These are phyloP conservation scores for Dryobotodes eremita DNA, from an alignment of 2,888 invertebrate genomes.

Conservation along the genomic window DNA sequence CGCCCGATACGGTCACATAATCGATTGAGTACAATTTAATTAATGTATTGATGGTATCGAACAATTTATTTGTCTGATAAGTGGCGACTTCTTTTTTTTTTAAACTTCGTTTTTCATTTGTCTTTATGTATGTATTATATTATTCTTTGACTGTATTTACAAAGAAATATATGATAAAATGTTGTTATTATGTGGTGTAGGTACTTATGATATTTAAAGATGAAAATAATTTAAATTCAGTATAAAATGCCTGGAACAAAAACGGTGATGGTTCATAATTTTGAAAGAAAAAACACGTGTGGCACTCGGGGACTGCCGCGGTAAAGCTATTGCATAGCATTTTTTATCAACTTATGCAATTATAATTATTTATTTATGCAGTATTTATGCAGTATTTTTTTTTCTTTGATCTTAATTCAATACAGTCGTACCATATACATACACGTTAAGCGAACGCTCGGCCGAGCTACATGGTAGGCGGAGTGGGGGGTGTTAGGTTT, in stretches of 20 bases:
- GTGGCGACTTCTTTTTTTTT: conserved; percentile 10
- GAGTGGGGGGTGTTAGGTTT: too few species aligned
- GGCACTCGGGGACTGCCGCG: too few species aligned
- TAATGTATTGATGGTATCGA: conserved; percentile 14
- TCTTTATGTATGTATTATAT: neutral
- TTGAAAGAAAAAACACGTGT: too few species aligned
- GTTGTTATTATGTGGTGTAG: neutral
- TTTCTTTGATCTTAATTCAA: too few species aligned
- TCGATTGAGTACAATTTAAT: conserved; percentile 40
- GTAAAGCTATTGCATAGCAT: too few species aligned
- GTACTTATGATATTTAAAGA: neutral
- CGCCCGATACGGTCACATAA: conserved; percentile 17
- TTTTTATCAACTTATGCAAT: too few species aligned
- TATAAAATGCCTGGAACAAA: neutral
- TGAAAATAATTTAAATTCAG: neutral
- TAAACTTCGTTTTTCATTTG: neutral
- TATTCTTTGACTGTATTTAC: neutral
- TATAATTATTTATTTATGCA: too few species aligned
- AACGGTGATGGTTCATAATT: too few species aligned
- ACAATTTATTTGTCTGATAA: conserved; percentile 37
- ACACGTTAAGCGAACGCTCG: too few species aligned
- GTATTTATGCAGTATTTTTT: too few species aligned
- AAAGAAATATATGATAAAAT: neutral
- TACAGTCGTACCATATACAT: too few species aligned
- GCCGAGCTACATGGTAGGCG: too few species aligned